phyloP scores from a whole-genome alignment of 1,140 invertebrate genomes.

The Ridgeia piscesae region DNA sequence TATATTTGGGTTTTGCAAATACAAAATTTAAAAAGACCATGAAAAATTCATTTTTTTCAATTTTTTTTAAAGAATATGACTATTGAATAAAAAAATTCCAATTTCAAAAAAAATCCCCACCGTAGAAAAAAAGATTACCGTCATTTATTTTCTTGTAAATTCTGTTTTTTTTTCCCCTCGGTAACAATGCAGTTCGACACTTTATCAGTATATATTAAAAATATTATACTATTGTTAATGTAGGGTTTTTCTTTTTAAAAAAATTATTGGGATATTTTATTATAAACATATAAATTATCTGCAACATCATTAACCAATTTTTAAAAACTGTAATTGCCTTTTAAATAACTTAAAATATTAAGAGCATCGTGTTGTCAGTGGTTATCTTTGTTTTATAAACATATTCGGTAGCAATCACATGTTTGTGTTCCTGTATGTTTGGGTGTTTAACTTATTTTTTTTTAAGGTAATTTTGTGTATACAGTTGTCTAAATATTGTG shows the following conservation, averaged over 20 bases:
- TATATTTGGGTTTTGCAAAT: too few species aligned
- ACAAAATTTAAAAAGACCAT: too few species aligned
- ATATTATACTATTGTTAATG: background rate
- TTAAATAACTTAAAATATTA: background rate
- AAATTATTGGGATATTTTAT: background rate
- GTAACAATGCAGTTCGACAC: too few species aligned
- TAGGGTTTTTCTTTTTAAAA: background rate
- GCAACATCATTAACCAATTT: background rate
- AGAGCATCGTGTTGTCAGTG: background rate
- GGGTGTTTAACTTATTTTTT: background rate
- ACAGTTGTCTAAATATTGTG: too few species aligned
- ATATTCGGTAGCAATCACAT: background rate
- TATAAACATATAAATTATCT: background rate
- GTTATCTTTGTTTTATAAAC: background rate
- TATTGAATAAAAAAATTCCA: too few species aligned
- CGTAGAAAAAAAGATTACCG: too few species aligned
- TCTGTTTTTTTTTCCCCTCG: too few species aligned
- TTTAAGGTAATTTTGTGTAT: background rate
- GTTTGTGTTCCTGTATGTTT: background rate
- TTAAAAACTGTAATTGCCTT: background rate
- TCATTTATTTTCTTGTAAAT: too few species aligned
- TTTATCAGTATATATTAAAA: too few species aligned
- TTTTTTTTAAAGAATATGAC: too few species aligned
- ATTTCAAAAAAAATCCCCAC: too few species aligned
- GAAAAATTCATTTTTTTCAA: too few species aligned